Evolutionary conservation across 1,140 invertebrate species (phyloP), one percentile per base, ranked within the genome.

Genomic region (Ganaspis sp.): DNA sequence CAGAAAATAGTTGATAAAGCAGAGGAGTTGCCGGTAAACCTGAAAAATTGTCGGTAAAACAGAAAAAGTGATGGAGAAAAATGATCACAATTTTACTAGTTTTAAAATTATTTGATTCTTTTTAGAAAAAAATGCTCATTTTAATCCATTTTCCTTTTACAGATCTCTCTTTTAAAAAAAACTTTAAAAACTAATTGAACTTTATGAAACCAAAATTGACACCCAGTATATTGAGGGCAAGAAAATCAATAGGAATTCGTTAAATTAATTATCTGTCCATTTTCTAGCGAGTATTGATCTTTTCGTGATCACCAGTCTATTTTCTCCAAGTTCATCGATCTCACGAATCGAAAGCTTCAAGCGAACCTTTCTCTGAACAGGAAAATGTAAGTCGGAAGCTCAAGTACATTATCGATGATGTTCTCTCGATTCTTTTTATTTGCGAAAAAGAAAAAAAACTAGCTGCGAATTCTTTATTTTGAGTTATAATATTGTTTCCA

Each of bases 241-340:
- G 23, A 29, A 29, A 64, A 64, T 64, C 58, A 21, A 64, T 29
- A 19, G 45, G 42, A 73, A 81, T 79, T 74, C 45, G 72, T 70
- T 86, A 84, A 85, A 86, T 85, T 85, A 86, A 86, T 85, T 83
- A 85, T 77, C 70, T 78, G 74, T 49, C 77, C 79, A 85, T 85
- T 86, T 85, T 85, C 84, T 81, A 81, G 64, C 58, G 73, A 69
- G 74, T 81, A 79, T 83, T 77, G 78, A 82, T 80, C n/a, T 58
- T 53, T 26, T 53, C 34, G 5, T 58, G 49, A 45, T 54, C 45
- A 70, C 53, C 53, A 37, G 37, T 69, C 75, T 74, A 82, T 85
- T 85, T 82, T 34, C 58, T 64, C 72, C 77, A 82, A 75, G 38
- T 49, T 79, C 45, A 83, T 84, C 77, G 83, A 84, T 85, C 78